Conservation (phyloP, 2,113 vertebrate genomes). For the Alouatta palliata region DNA sequence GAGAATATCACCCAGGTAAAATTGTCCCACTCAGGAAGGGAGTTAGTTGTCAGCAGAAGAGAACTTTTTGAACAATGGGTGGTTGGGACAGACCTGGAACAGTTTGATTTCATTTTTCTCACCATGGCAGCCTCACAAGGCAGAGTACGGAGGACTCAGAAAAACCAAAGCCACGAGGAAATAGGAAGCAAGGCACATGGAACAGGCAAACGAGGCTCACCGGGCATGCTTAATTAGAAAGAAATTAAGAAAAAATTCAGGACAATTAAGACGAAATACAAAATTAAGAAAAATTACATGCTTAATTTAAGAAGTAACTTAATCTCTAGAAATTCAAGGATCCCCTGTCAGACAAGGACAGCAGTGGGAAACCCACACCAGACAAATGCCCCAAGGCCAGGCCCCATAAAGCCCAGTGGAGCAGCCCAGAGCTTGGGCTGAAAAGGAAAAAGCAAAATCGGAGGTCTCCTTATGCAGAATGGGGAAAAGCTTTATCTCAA, state of each 20-base stretch:
- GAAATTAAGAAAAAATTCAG: background rate
- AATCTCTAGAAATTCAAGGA: background rate
- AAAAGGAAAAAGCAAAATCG: background rate
- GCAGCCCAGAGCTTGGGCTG: background rate
- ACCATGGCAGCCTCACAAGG: background rate
- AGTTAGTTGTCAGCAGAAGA: fast-evolving
- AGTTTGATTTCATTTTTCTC: background rate
- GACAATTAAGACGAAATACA: background rate
- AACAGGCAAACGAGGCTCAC: too few species aligned
- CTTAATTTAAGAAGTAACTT: background rate
- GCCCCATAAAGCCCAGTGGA: background rate
- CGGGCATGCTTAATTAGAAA: background rate
- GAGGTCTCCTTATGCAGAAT: too few species aligned
- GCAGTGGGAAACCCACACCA: too few species aligned
- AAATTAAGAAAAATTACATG: background rate
- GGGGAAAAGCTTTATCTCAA: fast-evolving
- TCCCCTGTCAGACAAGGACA: background rate
- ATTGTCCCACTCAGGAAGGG: fast-evolving
- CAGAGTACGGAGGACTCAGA: background rate
- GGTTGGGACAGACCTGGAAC: background rate
- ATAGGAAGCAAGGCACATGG: background rate
- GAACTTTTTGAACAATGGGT: fast-evolving
- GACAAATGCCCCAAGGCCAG: fast-evolving
- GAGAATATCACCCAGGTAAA: background rate
- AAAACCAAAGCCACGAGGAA: background rate